These are phyloP conservation scores for Diachasma alloeum DNA, from an alignment of 1,140 invertebrate genomes.

Conservation along the genomic window DNA sequence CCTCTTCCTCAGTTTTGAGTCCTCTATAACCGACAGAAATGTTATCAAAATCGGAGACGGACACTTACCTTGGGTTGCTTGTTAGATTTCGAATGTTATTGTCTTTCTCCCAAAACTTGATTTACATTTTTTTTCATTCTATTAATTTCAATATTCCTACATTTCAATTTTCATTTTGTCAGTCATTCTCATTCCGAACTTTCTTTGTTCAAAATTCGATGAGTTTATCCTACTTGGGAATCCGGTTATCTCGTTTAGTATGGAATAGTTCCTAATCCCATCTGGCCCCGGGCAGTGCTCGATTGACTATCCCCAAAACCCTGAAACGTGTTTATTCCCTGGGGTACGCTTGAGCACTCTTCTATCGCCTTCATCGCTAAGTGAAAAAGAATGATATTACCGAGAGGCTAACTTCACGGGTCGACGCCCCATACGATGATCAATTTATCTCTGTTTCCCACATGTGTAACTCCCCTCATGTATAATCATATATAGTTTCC, in stretches of 20 bases:
- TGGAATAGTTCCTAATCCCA: neutral
- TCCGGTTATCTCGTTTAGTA: neutral
- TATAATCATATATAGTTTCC: neutral
- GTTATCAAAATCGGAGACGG: too few species aligned
- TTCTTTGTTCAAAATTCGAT: too few species aligned
- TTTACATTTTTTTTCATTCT: too few species aligned
- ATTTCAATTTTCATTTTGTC: too few species aligned
- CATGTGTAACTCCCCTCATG: neutral
- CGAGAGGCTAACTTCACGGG: neutral
- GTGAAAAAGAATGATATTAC: constrained; percentile 6
- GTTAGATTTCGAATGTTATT: too few species aligned
- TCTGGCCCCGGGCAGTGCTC: neutral
- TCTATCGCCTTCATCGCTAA: neutral
- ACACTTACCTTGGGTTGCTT: too few species aligned
- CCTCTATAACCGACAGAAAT: too few species aligned
- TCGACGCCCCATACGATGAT: neutral
- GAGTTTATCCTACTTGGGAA: neutral
- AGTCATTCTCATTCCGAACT: too few species aligned
- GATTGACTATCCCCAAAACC: neutral
- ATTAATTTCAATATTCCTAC: too few species aligned
- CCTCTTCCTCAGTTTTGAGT: too few species aligned
- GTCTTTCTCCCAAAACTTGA: too few species aligned
- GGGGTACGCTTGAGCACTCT: neutral
- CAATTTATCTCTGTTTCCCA: neutral
- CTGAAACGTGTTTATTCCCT: neutral